These are phyloP conservation scores for Dendrolimus pini DNA, from an alignment of 2,888 invertebrate genomes.

Conservation along the genomic window DNA sequence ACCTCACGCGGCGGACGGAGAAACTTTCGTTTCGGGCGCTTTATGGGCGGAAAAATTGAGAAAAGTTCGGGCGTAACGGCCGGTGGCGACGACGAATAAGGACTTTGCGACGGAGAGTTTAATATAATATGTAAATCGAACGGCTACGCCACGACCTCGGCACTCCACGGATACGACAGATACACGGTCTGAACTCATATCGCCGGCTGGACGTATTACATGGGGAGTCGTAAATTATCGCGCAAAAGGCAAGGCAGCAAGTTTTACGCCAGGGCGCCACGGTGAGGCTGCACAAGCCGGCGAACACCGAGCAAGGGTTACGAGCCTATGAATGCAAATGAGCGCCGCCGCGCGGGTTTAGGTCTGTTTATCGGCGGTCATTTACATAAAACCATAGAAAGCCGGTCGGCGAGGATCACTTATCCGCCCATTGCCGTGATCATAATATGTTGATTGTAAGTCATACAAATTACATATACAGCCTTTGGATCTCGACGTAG, in stretches of 20 bases:
- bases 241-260: slow-evolving; percentile 62
- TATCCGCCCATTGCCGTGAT: slow-evolving; percentile 45
- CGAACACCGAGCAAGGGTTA: slow-evolving; percentile 68
- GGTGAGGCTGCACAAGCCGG: slow-evolving; percentile 53
- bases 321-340: slow-evolving; percentile 76
- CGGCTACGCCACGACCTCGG: slow-evolving; percentile 60
- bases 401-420: slow-evolving; percentile 48
- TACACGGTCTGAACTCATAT: slow-evolving; percentile 61
- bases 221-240: slow-evolving; percentile 71
- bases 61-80: slow-evolving; percentile 75
- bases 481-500: neutral
- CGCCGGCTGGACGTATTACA: slow-evolving; percentile 65
- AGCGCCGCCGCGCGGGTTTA: slow-evolving; percentile 54
- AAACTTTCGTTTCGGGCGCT: slow-evolving; percentile 70
- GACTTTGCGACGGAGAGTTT: slow-evolving; percentile 58
- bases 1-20: slow-evolving; percentile 64
- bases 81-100: slow-evolving; percentile 61
- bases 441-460: slow-evolving; percentile 41
- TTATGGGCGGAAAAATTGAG: slow-evolving; percentile 75
- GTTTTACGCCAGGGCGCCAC: slow-evolving; percentile 49
- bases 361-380: slow-evolving; percentile 64
- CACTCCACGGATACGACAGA: slow-evolving; percentile 41
- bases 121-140: slow-evolving; percentile 77
- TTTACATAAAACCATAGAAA: slow-evolving; percentile 67
- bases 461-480: slow-evolving; percentile 6